phyloP scores from a whole-genome alignment of 2,113 vertebrate genomes.

The Poicephalus gulielmi region DNA sequence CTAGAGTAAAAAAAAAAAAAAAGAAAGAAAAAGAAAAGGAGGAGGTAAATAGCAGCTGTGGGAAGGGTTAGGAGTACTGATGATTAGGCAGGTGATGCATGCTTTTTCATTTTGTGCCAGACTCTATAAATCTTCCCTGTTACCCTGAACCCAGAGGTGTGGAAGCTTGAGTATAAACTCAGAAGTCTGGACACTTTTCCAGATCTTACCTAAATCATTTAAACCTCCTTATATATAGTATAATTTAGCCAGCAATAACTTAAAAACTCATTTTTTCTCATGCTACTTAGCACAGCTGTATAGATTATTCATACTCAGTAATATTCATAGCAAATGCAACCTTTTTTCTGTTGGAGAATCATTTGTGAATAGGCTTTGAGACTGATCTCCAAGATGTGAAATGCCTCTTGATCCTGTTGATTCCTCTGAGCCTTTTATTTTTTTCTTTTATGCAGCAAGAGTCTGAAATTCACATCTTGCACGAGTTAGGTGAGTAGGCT shows the following conservation, averaged over 20 bases:
- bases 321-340: slow-evolving; percentile 25
- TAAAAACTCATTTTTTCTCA: neutral
- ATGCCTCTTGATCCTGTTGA: slow-evolving; percentile 22
- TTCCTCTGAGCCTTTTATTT: neutral
- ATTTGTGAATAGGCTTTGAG: slow-evolving; percentile 23
- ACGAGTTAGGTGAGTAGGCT: neutral
- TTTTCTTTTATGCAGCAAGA: neutral
- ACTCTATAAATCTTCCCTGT: slow-evolving; percentile 12
- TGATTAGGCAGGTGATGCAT: neutral
- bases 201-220: slow-evolving; percentile 32
- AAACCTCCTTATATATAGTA: neutral
- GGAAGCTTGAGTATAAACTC: slow-evolving; percentile 13
- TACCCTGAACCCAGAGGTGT: slow-evolving; percentile 10
- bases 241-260: slow-evolving; percentile 31
- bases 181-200: slow-evolving; percentile 24
- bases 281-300: slow-evolving; percentile 26
- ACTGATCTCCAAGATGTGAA: slow-evolving; percentile 15
- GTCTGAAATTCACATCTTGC: neutral
- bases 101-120: slow-evolving; percentile 51
- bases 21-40: neutral
- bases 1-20: neutral
- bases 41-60: slow-evolving; percentile 52
- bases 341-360: neutral
- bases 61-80: neutral
- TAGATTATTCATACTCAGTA: slow-evolving; percentile 25